Evolutionary conservation across 1,140 invertebrate species (phyloP), one percentile per base, ranked within the genome.

Genomic region (Harlomillsia oculata): DNA sequence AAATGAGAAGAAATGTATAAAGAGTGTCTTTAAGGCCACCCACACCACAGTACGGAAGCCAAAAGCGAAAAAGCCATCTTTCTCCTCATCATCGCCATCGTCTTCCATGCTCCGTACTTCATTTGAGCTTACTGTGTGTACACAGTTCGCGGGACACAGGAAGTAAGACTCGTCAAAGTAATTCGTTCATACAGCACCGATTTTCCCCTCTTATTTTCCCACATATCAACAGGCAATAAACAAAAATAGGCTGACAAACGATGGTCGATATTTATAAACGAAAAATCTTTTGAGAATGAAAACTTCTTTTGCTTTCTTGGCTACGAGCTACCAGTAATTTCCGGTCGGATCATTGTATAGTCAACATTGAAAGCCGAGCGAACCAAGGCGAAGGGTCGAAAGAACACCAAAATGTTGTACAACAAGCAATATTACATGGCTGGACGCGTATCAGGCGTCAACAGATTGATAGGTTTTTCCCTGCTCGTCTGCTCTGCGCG

Each of bases 151-250:
- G n/a, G n/a, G n/a, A n/a, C n/a, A n/a, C 46, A 58, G 61, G 61
- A 63, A 63, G 48, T 56, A 44, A 52, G 48, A 43, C 45, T 63
- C 61, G 59, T 56, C 61, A 53, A 37, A 59, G 57, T 37, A 53
- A 63, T 63, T 59, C 52, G 34, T 63, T 29, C 41, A 30, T 28
- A 41, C 40, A 43, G 23, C 40, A 13, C 26, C 34, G n/a, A n/a
- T n/a, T n/a, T 16, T 41, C 34, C 32, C 56, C 41, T 49, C 50
- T 53, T 52, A 49, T 52, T 52, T 49, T 51, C 45, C 30, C 29
- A 54, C 36, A 56, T 51, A 63, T 63, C 61, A 63, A 63, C 56
- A 59, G 61, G 61, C 61, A 63, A 63, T 63, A 59, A 63, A 59
- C 56, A 46, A 55, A 56, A 63, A 32, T 50, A 54, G 40, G 41